Base-by-base conservation (phyloP, 1,140 invertebrate genomes). In the Lutraria rhynchaena region DNA sequence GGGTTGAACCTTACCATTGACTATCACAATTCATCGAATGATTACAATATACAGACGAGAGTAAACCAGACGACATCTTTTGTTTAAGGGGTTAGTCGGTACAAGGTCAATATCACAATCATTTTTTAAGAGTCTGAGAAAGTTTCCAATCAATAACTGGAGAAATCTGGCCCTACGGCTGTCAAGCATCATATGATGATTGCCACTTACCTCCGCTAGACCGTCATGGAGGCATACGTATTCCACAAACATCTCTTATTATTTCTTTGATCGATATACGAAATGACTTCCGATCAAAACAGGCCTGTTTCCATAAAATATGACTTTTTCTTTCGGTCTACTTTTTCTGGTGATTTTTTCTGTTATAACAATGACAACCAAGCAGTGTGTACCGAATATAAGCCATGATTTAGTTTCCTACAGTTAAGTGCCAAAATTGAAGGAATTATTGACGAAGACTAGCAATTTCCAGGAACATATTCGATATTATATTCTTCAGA, bases 381-480 rank as follows among this genome's bases (percentile, higher is more conserved):
- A 11, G 15, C 27, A 65, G 46, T 44, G 61, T 44, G 19, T 15
- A 35, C 61, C 15, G 5, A 19, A 15, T 22, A 5, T n/a, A 22
- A 44, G 24, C 46, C 11, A 44, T 44, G 61, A 65, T 44, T 44
- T 24, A 65, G 41, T 65, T 9, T 41, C 27, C 37, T 44, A 24
- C 61, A 35, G 22, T 41, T 44, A 65, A 65, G 35, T 65, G 61
- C 61, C 37, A 65, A 44, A 53, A 65, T 24, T 29, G 61, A 65
- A 44, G 46, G 61, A 65, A 44, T 22, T 65, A 65, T 65, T n/a
- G n/a, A 13, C 37, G 27, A 44, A 65, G 35, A 44, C 41, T 15
- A 24, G 15, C 37, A 65, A 65, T 65, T 65, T 24, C n/a, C 35
- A 1, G 22, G 0, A 44, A 44, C 41, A 41, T 41, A 22, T 44